These are phyloP conservation scores for Metallyticus violacea DNA, from an alignment of 2,888 invertebrate genomes.

Conservation along the genomic window DNA sequence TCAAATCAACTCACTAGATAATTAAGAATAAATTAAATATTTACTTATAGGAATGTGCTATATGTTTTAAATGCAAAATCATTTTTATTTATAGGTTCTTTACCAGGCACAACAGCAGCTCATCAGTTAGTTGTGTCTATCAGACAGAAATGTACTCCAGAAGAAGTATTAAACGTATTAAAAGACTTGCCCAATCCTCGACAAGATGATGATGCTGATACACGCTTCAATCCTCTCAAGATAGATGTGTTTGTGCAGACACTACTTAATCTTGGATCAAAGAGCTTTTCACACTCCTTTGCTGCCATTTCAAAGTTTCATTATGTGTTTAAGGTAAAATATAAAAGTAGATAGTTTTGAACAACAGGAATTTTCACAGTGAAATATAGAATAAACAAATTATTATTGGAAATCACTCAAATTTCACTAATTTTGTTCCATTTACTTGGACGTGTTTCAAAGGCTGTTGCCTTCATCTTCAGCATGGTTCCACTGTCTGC, in stretches of 20 bases:
- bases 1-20: too few species aligned
- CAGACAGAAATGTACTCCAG: slow-evolving; percentile 83
- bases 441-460: too few species aligned
- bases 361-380: too few species aligned
- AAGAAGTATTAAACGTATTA: slow-evolving; percentile 83
- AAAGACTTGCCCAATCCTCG: slow-evolving; percentile 82
- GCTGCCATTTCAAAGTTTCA: slow-evolving; percentile 98
- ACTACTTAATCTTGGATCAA: slow-evolving; percentile 86
- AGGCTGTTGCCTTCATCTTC: too few species aligned
- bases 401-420: too few species aligned
- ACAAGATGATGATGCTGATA: slow-evolving; percentile 70
- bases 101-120: slow-evolving; percentile 79
- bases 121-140: slow-evolving; percentile 85
- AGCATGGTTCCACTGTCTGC: too few species aligned
- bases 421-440: too few species aligned
- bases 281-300: slow-evolving; percentile 97
- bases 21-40: too few species aligned
- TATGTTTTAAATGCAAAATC: neutral
- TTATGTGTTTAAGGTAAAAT: slow-evolving; percentile 77
- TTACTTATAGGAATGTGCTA: too few species aligned
- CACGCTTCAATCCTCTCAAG: slow-evolving; percentile 84
- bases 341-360: neutral
- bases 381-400: too few species aligned
- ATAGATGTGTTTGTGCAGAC: slow-evolving; percentile 98
- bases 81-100: slow-evolving; percentile 55